Evolutionary conservation across 2,888 invertebrate species (phyloP), one percentile per base, ranked within the genome.

Genomic region (Drosophila merina): DNA sequence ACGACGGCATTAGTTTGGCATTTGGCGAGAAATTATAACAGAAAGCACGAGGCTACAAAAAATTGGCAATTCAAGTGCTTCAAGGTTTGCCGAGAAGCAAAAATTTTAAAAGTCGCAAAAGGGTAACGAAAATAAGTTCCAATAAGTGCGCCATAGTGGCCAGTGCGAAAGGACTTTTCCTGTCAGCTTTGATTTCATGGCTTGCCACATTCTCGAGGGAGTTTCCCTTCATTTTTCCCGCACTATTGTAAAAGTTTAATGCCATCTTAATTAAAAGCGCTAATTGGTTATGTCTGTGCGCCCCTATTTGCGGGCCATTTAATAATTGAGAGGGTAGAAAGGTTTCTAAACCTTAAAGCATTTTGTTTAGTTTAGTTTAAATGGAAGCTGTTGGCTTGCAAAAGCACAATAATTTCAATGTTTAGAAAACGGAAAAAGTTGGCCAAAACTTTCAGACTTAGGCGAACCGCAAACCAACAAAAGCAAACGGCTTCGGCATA

Each of bases 101-200:
- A 20, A 20, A 20, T 28, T 28, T 28, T 5, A 28, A 28, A 28
- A 28, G 28, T 5, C 28, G 25, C 40, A 7, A 3, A 44, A 38
- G 10, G 28, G 4, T 44, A 59, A 49, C 63, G 63, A 68, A 76
- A 86, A 86, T 81, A 80, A 83, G 67, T 83, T 83, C 59, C 80
- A 80, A 83, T 86, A 80, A 81, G 67, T 68, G 62, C 63, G 71
- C 38, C n/a, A 33, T 54, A 33, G 42, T 33, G 49, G 38, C 52
- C 55, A 28, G 12, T 10, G 8, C 12, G 28, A 10, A 49, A 49
- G 31, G 50, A 57, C 74, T 74, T 77, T 40, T 51, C 66, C 66
- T 86, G 86, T 81, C 86, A 76, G 80, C 86, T 76, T 72, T 85
- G 86, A 80, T 84, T 84, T 78, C 63, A 67, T 55, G 69, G 44